These are phyloP conservation scores for Hyla sarda DNA, from an alignment of 2,113 vertebrate species.

Conservation along the genomic window DNA sequence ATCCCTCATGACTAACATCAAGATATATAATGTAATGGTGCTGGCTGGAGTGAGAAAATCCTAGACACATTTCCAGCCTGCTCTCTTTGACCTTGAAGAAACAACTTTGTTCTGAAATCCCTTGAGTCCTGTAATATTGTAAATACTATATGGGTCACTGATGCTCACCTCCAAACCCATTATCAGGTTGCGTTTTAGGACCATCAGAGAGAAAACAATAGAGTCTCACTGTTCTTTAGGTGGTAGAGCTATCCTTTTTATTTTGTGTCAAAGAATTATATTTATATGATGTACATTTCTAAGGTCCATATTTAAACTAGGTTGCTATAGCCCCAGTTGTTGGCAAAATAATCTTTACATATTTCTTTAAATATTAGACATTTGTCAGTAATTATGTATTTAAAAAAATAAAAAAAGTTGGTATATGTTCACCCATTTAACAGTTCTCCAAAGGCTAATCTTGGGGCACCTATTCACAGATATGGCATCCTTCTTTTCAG, in stretches of 20 bases:
- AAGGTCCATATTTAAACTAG: not conserved
- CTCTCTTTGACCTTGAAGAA: slow-evolving; percentile 11
- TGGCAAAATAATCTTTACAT: no score
- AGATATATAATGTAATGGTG: slow-evolving; percentile 11
- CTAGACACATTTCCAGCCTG: not conserved
- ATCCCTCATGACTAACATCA: slow-evolving; percentile 14
- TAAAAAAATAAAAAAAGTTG: no score
- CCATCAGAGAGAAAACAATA: not conserved
- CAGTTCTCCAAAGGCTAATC: no score
- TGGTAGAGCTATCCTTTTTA: no score
- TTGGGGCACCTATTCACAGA: no score
- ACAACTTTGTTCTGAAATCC: not conserved
- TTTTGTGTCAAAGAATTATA: not conserved
- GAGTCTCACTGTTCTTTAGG: not conserved
- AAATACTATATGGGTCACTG: not conserved
- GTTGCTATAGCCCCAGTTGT: no score
- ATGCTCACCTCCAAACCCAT: not conserved
- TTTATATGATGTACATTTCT: not conserved
- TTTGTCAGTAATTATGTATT: no score
- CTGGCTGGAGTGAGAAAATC: slow-evolving; percentile 12
- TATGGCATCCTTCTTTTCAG: no score
- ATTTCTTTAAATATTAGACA: no score
- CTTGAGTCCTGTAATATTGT: not conserved
- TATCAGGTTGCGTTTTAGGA: not conserved
- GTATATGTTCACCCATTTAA: no score